Conservation (phyloP, 2,888 invertebrate genomes). For the Eristalis intricaria region DNA sequence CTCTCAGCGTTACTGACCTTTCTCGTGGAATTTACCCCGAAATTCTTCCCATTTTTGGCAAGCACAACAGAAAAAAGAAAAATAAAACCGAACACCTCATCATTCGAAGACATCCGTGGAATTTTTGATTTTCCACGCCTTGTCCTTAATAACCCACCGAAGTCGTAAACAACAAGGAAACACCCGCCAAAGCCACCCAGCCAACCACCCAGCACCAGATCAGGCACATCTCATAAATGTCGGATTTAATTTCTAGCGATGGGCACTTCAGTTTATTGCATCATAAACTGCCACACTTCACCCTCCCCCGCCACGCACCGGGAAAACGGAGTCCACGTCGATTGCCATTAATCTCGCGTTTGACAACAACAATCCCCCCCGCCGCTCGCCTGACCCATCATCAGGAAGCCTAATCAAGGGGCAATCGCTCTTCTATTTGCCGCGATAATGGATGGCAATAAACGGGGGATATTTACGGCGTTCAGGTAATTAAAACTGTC, state of each 20-base stretch:
- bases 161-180: slow-evolving; percentile 10
- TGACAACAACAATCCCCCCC: neutral
- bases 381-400: slow-evolving; percentile 26
- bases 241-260: slow-evolving; percentile 19
- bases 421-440: slow-evolving; percentile 14
- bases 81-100: neutral
- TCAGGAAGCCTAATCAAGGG: slow-evolving; percentile 26
- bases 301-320: neutral
- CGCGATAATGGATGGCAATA: slow-evolving; percentile 15
- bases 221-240: slow-evolving; percentile 27
- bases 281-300: slow-evolving; percentile 23
- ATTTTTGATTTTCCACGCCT: slow-evolving; percentile 16
- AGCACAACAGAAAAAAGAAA: neutral
- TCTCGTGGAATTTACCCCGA: neutral
- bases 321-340: neutral
- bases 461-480: slow-evolving; percentile 21
- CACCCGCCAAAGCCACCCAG: neutral
- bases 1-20: neutral
- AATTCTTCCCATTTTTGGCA: neutral
- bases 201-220: neutral
- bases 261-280: slow-evolving; percentile 34
- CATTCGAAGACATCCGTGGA: slow-evolving; percentile 2
- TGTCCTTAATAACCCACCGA: neutral
- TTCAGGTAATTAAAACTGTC: slow-evolving; percentile 26
- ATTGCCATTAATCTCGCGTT: neutral